Evolutionary conservation across 2,113 vertebrate species (phyloP).

Genomic region (Anoura caudifer): DNA sequence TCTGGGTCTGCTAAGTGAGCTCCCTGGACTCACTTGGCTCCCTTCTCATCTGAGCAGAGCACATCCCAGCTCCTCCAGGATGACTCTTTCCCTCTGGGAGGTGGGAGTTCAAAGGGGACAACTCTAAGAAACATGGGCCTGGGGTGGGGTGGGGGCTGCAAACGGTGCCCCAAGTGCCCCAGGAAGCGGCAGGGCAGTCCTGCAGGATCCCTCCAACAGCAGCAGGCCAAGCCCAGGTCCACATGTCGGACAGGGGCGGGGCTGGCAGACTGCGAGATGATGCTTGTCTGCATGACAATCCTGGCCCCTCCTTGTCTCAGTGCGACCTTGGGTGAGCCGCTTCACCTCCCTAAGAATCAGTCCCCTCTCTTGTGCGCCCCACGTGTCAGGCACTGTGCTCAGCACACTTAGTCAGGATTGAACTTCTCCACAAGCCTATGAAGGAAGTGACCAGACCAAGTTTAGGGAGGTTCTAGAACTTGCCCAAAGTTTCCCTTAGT

Average conservation of each 20-base stretch:
- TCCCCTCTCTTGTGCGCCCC: background rate
- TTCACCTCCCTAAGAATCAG: background rate
- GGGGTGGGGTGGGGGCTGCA: background rate
- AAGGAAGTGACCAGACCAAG: background rate
- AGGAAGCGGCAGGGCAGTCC: background rate
- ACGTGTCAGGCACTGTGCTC: background rate
- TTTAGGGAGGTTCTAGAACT: background rate
- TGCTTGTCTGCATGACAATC: background rate
- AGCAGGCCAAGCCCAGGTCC: background rate
- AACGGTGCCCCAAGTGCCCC: rapidly evolving
- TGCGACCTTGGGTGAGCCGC: background rate
- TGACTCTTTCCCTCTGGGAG: background rate
- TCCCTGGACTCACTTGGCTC: background rate
- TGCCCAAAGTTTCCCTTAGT: background rate
- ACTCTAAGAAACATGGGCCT: background rate
- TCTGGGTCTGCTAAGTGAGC: background rate
- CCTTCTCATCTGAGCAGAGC: background rate
- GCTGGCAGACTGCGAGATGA: background rate
- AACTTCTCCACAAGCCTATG: background rate
- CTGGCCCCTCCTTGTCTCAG: background rate
- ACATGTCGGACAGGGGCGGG: too few relatives aligned
- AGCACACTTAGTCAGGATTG: background rate
- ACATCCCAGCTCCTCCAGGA: background rate
- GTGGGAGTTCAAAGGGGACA: background rate
- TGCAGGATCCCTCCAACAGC: background rate